These are phyloP conservation scores for Drosophila dives DNA, from an alignment of 2,888 invertebrate genomes.

Conservation along the genomic window DNA sequence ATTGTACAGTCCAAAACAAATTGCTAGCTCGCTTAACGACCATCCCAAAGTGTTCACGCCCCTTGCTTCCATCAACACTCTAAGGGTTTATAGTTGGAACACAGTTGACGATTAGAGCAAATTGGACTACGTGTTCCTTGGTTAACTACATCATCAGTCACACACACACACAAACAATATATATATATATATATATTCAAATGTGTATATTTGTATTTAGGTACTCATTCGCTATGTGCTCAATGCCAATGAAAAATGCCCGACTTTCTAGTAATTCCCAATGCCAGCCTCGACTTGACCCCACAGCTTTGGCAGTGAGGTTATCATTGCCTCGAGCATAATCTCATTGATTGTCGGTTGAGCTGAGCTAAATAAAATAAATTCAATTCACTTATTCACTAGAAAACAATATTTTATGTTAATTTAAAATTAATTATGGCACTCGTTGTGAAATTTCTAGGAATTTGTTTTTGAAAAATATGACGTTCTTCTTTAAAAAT, in stretches of 20 bases:
- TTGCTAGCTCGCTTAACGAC: slow-evolving; percentile 34
- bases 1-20: slow-evolving; percentile 70
- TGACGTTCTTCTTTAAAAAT: background rate
- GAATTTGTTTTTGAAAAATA: background rate
- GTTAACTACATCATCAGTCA: slow-evolving; percentile 34
- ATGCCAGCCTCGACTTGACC: slow-evolving; percentile 27
- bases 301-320: slow-evolving; percentile 22
- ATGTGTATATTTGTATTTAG: background rate
- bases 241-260: background rate
- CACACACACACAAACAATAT: slow-evolving; percentile 5
- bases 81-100: slow-evolving; percentile 6
- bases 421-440: background rate
- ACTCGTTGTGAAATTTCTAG: background rate
- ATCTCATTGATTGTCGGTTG: slow-evolving; percentile 32
- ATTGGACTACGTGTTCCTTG: slow-evolving; percentile 73
- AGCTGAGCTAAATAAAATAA: slow-evolving; percentile 11
- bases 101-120: slow-evolving; percentile 46
- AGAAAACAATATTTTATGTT: background rate
- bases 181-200: background rate
- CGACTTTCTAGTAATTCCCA: slow-evolving; percentile 5
- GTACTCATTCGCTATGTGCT: background rate
- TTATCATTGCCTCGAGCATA: slow-evolving; percentile 35
- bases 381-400: slow-evolving; percentile 19
- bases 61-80: background rate
- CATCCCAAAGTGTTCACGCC: background rate